Evolutionary conservation across 1,140 invertebrate genomes (phyloP), one percentile per base, ranked within the genome.

Genomic region (Aphaenogaster ashmeadi): DNA sequence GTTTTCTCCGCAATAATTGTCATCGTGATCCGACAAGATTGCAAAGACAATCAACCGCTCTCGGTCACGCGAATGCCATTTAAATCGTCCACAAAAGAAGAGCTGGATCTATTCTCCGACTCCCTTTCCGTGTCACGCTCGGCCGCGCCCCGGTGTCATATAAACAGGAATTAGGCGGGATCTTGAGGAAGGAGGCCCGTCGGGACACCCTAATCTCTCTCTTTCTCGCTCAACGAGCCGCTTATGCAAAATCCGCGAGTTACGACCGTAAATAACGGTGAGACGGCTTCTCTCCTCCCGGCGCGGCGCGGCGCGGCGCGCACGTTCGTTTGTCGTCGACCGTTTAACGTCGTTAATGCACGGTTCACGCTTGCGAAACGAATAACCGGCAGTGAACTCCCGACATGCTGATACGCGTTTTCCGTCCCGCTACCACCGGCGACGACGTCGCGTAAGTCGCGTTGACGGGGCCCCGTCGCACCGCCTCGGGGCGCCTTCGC

Each of bases 151-250:
- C 69, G 18, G 33, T 75, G 80, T 84, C 80, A 84, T 74, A 74
- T 75, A 75, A 84, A 84, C 41, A 84, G 67, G 69, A 84, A 84
- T 84, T 84, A 84, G 80, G 69, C 69, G 69, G 54, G 54, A 60
- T 84, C 54, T 54, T 44, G 44, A 21, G 36, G 44, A 74, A 62
- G 69, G 15, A 50, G 62, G 41, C 18, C 11, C 67, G 38, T 58
- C 38, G 67, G 44, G 41, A 83, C 38, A 36, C 27, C n/a, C 67
- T 72, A 60, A 83, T 83, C 67, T 83, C 80, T 83, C 66, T 36
- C 52, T 47, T 60, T 74, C 54, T 60, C 69, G 41, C 54, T 75
- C 18, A 56, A n/a, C 54, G 18, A 18, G 5, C 41, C 13, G 54
- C 41, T 84, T 75, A 60, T 84, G 80, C 69, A 75, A 84, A 84